These are phyloP conservation scores for Anthonomus grandis DNA, from an alignment of 1,140 invertebrate species.

Conservation along the genomic window DNA sequence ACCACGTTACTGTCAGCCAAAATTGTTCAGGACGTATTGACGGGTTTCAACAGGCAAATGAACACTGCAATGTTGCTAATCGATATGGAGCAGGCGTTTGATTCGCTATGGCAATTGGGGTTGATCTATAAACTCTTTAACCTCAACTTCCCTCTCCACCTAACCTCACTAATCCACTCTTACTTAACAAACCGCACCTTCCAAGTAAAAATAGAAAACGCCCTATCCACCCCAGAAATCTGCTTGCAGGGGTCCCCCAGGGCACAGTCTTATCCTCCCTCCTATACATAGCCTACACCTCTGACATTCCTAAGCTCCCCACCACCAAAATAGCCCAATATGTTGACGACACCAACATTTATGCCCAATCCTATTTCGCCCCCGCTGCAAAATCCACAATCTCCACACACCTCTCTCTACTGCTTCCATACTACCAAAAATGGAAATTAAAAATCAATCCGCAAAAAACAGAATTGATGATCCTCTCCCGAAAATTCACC, in stretches of 20 bases:
- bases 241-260: slow-evolving; percentile 34
- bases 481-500: neutral
- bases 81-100: slow-evolving; percentile 43
- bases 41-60: slow-evolving; percentile 6
- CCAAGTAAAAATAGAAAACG: slow-evolving; percentile 26
- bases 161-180: slow-evolving; percentile 29
- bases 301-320: slow-evolving; percentile 25
- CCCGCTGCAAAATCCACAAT: slow-evolving; percentile 1
- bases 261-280: slow-evolving; percentile 27
- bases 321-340: slow-evolving; percentile 31
- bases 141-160: slow-evolving; percentile 13
- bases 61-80: slow-evolving; percentile 31
- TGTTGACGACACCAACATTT: slow-evolving; percentile 41
- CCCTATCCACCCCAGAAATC: slow-evolving; percentile 18
- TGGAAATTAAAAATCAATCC: slow-evolving; percentile 15
- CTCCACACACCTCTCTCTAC: neutral
- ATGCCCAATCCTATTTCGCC: slow-evolving; percentile 21
- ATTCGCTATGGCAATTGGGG: slow-evolving; percentile 40
- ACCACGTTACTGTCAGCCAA: slow-evolving; percentile 19
- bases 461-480: neutral
- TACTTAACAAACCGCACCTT: slow-evolving; percentile 37
- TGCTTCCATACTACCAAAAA: neutral
- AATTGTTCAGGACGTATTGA: slow-evolving; percentile 8
- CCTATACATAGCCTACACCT: slow-evolving; percentile 30
- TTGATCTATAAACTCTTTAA: slow-evolving; percentile 36